Evolutionary conservation across 2,113 vertebrate species (phyloP), one percentile per base, ranked within the genome.

Genomic region (Bufo gargarizans): DNA sequence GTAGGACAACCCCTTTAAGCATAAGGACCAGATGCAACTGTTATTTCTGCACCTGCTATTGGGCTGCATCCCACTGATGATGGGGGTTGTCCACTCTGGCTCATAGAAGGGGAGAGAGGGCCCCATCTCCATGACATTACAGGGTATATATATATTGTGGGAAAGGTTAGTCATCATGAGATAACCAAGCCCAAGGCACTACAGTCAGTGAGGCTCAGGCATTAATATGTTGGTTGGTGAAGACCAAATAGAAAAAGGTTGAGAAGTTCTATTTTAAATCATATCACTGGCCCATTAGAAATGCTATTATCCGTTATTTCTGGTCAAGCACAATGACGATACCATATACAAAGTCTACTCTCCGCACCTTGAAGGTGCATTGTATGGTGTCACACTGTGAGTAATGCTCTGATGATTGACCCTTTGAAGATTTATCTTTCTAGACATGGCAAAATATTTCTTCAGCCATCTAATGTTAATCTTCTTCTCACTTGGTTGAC

Each of bases 401-500:
- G 13, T 47, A 63, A 65, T 56, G 50, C 59, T 67, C 22, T 33
- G 56, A n/a, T 82, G 79, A 82, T 59, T 81, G 55, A 81, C 55
- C 59, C 0, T 3, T 58, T 67, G 43, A 63, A 20, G 80, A 65
- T 82, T 58, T 47, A 50, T 47, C 58, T 63, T 59, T 20, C 16
- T 20, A 82, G 59, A 78, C 59, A 50, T 33, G 53, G 45, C 45
- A 33, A 63, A 84, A 77, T 86, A 77, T 78, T 47, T 61, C 13
- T 49, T 72, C 45, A 58, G 56, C 61, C 78, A 65, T 20, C 45
- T 19, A n/a, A 49, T 65, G 67, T 63, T 63, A 86, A 86, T 86
- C 55, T 65, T 85, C 22, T 85, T 65, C 58, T 78, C 53, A 63
- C 74, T 78, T 78, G 85, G n/a, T 45, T 77, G 72, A 77, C 74